Base-by-base conservation (phyloP, 1,140 invertebrate genomes). In the Brachionus plicatilis region DNA sequence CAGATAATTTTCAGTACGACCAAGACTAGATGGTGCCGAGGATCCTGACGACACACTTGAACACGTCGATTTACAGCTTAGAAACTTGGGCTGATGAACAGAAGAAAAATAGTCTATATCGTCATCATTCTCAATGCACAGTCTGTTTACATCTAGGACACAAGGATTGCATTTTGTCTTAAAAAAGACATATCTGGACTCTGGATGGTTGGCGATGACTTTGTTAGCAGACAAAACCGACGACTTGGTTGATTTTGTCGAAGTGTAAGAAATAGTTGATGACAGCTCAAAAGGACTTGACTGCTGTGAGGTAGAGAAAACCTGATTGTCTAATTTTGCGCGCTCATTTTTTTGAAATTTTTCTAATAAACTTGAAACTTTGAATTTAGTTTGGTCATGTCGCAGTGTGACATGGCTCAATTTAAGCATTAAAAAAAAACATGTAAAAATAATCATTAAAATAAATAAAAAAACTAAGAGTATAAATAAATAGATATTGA, bases 401-500 rank as follows among this genome's bases (percentile, higher is more conserved):
- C 27, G 20, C 47, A 50, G 0, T 37, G 9, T 5, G 9, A 53
- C 24, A 8, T 9, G 14, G 12, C 4, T 20, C 20, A 76, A 27
- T 50, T 76, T 76, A 11, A 76, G 12, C 11, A 76, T 29, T 50
- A 50, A 7, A 76, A 76, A 76, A 76, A 47, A 27, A 50, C 43
- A 20, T 17, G 47, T 47, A 20, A 47, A 76, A 12, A 76, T 6
- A 27, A 47, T 50, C 43, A 76, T 11, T 11, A 37, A 2, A 37
- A 47, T 24, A 53, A 76, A 50, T 1, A 24, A 37, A 14, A 76
- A 12, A 27, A 76, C 3, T 12, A 76, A 12, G 0, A 76, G 50
- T 37, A 76, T 37, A 50, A 76, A 76, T 24, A 76, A 76, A 76
- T 76, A 50, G 43, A 76, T 76, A 37, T 76, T 76, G 5, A 76